Percentiles rank a stretch among this genome's conserved stretches.
These are phyloP conservation scores for Phataginus tricuspis DNA, from an alignment of 2,797 vertebrate genomes.

Conservation along the genomic window DNA sequence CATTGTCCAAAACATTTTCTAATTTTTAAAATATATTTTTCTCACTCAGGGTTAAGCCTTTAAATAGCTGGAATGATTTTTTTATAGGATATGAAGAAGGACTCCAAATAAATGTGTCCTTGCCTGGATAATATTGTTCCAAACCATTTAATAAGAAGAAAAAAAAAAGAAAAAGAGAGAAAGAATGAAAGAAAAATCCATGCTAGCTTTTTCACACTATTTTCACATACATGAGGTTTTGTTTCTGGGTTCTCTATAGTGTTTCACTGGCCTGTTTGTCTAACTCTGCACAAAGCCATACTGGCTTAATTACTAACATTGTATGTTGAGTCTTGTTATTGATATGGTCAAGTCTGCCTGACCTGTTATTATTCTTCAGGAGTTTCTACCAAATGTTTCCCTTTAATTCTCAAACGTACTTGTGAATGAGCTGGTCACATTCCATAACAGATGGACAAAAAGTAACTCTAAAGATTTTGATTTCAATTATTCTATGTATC, in stretches of 20 bases:
- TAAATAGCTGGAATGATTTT: not conserved
- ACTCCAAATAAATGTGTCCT: not conserved
- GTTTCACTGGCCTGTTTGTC: not conserved
- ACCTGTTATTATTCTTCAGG: not conserved
- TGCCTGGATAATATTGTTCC: not conserved
- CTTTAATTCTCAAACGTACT: not conserved
- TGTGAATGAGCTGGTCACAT: not conserved
- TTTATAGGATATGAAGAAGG: not conserved
- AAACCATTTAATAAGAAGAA: not conserved
- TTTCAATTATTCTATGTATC: not conserved
- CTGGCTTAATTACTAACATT: not conserved
- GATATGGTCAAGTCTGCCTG: not conserved
- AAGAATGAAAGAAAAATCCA: not conserved
- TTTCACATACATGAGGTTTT: not conserved
- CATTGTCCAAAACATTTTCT: not conserved
- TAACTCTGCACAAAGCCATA: not conserved
- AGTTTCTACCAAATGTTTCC: not conserved
- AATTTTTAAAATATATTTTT: not conserved
- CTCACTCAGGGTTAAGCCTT: not conserved
- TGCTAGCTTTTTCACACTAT: not conserved
- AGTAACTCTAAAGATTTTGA: not conserved
- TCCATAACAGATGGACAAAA: not conserved
- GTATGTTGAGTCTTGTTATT: not conserved
- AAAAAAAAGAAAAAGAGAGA: too few relatives aligned
- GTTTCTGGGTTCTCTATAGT: not conserved